Conservation (phyloP, 2,888 invertebrate genomes). For the Phanerotoma sp. region DNA sequence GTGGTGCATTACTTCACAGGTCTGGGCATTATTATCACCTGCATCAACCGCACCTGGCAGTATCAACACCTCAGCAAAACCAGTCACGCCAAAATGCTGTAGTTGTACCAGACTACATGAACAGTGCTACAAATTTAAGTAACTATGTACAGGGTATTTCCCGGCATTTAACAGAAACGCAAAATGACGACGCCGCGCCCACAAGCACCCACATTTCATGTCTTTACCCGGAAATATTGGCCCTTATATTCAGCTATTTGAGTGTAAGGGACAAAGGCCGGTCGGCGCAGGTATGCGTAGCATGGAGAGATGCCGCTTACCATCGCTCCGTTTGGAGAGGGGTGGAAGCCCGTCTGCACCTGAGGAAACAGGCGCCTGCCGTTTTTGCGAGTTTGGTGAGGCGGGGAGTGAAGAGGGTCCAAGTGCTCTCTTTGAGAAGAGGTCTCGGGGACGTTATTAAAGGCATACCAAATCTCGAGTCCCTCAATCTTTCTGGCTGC, state of each 20-base stretch:
- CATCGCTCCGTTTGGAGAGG: constrained; percentile 92
- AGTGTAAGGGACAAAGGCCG: constrained; percentile 86
- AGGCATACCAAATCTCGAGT: constrained; percentile 82
- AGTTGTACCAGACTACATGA: constrained; percentile 22
- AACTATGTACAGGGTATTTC: constrained; percentile 38
- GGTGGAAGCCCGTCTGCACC: constrained; percentile 87
- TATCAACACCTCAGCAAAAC: constrained; percentile 41
- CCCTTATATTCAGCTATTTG: constrained; percentile 87
- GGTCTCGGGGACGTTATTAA: constrained; percentile 83
- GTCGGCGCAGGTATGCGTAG: constrained; percentile 84
- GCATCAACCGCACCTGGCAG: constrained; percentile 56
- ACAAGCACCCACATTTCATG: constrained; percentile 71
- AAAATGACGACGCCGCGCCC: constrained; percentile 39
- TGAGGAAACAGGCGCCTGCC: constrained; percentile 79
- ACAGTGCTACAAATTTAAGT: constrained; percentile 32
- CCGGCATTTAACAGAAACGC: constrained; percentile 28
- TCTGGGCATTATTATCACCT: constrained; percentile 59
- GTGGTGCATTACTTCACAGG: constrained; percentile 58
- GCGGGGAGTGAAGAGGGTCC: constrained; percentile 85
- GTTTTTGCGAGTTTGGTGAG: constrained; percentile 84
- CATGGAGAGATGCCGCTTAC: constrained; percentile 92
- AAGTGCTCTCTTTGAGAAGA: constrained; percentile 81
- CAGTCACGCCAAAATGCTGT: constrained; percentile 47
- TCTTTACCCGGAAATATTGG: constrained; percentile 89
- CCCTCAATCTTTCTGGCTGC: constrained; percentile 88